Evolutionary conservation across 1,140 invertebrate species (phyloP).

Genomic region (Dolichoris vasculosae): DNA sequence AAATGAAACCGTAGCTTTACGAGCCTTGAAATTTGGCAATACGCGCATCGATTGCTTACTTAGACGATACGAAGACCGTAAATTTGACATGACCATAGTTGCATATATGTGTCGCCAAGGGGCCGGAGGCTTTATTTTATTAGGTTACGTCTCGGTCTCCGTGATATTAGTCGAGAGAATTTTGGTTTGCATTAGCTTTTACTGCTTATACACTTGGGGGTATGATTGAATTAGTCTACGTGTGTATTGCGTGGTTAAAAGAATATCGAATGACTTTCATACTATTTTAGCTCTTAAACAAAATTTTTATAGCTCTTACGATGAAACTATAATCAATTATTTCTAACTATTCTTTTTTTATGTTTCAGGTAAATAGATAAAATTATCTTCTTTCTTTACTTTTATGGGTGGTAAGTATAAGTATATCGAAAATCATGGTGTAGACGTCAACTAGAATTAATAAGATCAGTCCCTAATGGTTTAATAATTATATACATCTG

Average conservation of each 20-base stretch:
- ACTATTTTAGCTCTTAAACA: background rate
- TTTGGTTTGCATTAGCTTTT: conserved; percentile 48
- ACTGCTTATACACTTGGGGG: conserved; percentile 21
- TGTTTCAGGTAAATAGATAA: conserved; percentile 45
- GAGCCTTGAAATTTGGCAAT: conserved; percentile 48
- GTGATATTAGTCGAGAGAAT: conserved; percentile 41
- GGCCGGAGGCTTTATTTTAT: conserved; percentile 23
- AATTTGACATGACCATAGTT: conserved; percentile 4
- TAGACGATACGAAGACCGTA: conserved; percentile 13
- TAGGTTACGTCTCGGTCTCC: conserved; percentile 24
- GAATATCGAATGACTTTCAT: background rate
- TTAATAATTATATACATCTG: too few species aligned
- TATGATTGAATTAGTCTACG: conserved; percentile 30
- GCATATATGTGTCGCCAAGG: background rate
- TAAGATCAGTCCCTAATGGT: too few species aligned
- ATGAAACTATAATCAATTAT: background rate
- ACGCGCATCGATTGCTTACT: conserved; percentile 39
- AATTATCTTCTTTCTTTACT: background rate
- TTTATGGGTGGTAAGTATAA: background rate
- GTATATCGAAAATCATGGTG: too few species aligned
- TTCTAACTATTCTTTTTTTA: conserved; percentile 34
- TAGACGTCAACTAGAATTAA: too few species aligned
- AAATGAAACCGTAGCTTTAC: conserved; percentile 31
- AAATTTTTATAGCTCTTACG: background rate
- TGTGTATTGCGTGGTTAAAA: conserved; percentile 18